These are phyloP conservation scores for Ashinkailepas kermadecensis DNA, from an alignment of 2,888 invertebrate genomes.

Conservation along the genomic window DNA sequence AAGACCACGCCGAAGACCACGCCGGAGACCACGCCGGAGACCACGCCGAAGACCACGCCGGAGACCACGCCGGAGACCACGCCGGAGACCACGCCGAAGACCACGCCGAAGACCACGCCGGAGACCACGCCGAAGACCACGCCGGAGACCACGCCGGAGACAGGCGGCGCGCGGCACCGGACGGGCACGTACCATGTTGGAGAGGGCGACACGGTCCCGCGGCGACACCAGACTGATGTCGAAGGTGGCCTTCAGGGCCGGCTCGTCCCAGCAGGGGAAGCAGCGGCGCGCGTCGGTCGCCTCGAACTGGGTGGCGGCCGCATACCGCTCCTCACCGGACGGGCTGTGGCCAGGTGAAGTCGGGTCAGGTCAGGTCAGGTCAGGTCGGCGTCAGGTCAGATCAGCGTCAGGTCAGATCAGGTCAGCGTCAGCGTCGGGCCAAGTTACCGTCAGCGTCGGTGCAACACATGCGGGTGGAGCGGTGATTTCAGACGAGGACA, in stretches of 20 bases:
- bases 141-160: too few species aligned
- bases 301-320: conserved; percentile 88
- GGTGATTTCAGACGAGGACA: too few species aligned
- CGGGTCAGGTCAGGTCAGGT: neutral
- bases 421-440: neutral
- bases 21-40: too few species aligned
- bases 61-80: too few species aligned
- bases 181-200: conserved; percentile 63
- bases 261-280: conserved; percentile 98
- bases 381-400: neutral
- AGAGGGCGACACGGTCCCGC: conserved; percentile 71
- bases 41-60: too few species aligned
- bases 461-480: too few species aligned
- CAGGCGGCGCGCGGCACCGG: too few species aligned
- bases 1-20: too few species aligned
- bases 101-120: too few species aligned
- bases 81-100: too few species aligned
- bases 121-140: too few species aligned
- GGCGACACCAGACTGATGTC: conserved; percentile 78
- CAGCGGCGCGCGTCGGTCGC: conserved; percentile 83
- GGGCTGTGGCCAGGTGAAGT: conserved; percentile 38
- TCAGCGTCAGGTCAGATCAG: neutral
- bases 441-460: neutral
- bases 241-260: conserved; percentile 89
- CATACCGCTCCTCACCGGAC: conserved; percentile 67